Conservation (phyloP, 1,140 invertebrate genomes). For the Orussus abietinus region DNA sequence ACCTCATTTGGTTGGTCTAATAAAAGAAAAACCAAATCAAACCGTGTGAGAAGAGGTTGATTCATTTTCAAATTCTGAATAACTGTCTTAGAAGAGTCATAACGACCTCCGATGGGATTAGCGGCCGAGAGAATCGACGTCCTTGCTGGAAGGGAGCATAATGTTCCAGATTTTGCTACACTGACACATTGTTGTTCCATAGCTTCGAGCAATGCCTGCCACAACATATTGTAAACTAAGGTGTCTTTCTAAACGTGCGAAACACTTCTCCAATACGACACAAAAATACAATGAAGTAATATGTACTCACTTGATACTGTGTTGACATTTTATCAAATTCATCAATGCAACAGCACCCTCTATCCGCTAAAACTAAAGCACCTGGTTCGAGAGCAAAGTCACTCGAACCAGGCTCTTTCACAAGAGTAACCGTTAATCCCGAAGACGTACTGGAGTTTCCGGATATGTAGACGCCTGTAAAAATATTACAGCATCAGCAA, state of each 20-base stretch:
- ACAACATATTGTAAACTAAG: constrained; percentile 18
- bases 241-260: background rate
- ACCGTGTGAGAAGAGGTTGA: constrained; percentile 81
- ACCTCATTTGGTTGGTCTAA: constrained; percentile 81
- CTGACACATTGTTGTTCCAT: constrained; percentile 94
- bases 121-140: constrained; percentile 88
- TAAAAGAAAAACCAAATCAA: constrained; percentile 90
- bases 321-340: constrained; percentile 91
- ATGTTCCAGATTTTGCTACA: constrained; percentile 82
- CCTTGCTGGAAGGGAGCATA: constrained; percentile 73
- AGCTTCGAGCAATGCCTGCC: constrained; percentile 77
- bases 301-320: constrained; percentile 62
- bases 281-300: constrained; percentile 15
- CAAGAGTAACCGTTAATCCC: constrained; percentile 81
- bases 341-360: constrained; percentile 89
- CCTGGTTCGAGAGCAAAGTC: constrained; percentile 85
- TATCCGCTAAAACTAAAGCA: constrained; percentile 76
- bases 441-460: constrained; percentile 83
- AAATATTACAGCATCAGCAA: constrained; percentile 8
- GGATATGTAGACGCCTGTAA: constrained; percentile 80
- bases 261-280: too few species aligned
- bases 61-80: constrained; percentile 87
- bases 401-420: constrained; percentile 66
- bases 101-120: constrained; percentile 86
- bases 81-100: constrained; percentile 82